phyloP scores from a whole-genome alignment of 1,140 invertebrate species.

The Phymorhynchus buccinoides region DNA sequence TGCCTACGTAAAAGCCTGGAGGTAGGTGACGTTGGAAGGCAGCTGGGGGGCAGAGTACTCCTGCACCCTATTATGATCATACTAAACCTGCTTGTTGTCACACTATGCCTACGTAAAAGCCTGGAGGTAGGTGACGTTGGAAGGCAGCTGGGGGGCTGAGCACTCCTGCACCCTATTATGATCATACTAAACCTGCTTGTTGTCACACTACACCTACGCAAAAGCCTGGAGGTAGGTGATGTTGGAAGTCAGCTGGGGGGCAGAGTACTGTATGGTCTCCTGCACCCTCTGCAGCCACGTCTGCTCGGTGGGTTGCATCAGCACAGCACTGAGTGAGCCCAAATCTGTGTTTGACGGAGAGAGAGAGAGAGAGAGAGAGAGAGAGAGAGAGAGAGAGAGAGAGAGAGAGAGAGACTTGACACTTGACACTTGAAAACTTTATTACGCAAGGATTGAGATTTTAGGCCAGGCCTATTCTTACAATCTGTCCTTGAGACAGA shows the following conservation, averaged over 20 bases:
- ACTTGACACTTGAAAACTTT: too few species aligned
- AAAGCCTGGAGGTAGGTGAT: background rate
- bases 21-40: background rate
- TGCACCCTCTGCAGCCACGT: background rate
- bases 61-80: too few species aligned
- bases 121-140: background rate
- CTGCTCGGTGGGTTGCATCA: background rate
- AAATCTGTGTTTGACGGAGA: background rate
- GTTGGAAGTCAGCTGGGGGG: background rate
- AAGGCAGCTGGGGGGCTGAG: background rate
- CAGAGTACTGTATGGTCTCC: background rate
- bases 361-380: background rate
- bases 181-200: too few species aligned
- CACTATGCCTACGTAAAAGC: background rate
- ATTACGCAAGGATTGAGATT: too few species aligned
- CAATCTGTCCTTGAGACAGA: too few species aligned
- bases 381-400: background rate
- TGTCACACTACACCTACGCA: background rate
- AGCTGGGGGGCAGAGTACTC: background rate
- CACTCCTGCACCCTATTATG: too few species aligned
- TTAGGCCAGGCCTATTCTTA: too few species aligned
- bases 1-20: background rate
- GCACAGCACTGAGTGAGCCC: background rate
- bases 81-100: too few species aligned
- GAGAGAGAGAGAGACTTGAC: background rate